Conservation (phyloP, 2,113 vertebrate species). For the Sigmodon hispidus region DNA sequence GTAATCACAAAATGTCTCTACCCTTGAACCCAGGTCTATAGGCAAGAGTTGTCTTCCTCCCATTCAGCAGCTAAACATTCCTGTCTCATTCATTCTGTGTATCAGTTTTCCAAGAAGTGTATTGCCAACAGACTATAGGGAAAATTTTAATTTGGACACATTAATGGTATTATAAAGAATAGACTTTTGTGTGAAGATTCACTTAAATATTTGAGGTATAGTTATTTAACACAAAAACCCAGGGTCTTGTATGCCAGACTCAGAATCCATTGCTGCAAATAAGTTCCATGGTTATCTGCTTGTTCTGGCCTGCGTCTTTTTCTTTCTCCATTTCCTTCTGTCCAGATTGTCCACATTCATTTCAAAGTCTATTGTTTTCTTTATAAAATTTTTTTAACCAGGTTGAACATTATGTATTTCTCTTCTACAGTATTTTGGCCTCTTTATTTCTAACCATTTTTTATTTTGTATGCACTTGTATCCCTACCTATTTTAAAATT, state of each 20-base stretch:
- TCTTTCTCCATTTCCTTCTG: background rate
- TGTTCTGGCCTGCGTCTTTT: background rate
- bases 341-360: background rate
- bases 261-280: background rate
- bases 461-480: background rate
- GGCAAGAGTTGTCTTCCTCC: no score
- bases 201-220: background rate
- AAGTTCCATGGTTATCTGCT: background rate
- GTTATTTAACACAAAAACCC: background rate
- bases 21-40: no score
- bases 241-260: background rate
- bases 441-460: background rate
- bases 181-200: background rate
- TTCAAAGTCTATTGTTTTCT: background rate
- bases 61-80: background rate
- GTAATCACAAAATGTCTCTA: background rate
- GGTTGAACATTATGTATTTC: background rate
- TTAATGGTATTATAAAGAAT: background rate
- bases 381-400: background rate
- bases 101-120: background rate
- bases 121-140: background rate
- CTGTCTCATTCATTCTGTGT: background rate
- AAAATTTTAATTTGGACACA: background rate
- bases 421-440: slow-evolving; percentile 20
- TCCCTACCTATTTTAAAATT: background rate